Evolutionary conservation across 2,888 invertebrate genomes (phyloP).

Genomic region (Drosophila affinis): DNA sequence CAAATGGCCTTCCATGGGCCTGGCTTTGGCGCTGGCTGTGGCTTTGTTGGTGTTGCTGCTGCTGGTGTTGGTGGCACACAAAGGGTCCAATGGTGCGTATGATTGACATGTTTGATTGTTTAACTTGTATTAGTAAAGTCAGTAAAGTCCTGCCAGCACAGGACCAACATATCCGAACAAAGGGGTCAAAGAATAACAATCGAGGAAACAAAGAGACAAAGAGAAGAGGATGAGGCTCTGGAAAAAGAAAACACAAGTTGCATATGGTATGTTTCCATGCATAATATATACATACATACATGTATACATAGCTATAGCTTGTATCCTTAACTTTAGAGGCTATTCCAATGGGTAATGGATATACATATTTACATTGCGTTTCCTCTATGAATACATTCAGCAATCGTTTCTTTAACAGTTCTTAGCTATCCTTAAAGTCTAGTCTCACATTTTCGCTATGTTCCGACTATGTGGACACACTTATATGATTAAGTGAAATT

Average conservation of each 20-base stretch:
- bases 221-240: not conserved
- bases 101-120: slow-evolving; percentile 59
- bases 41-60: slow-evolving; percentile 1
- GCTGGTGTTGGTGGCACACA: slow-evolving; percentile 19
- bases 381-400: too few species aligned
- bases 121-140: slow-evolving; percentile 56
- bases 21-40: slow-evolving; percentile 2
- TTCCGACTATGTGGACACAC: not conserved
- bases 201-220: not conserved
- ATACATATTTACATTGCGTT: not conserved
- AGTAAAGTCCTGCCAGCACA: slow-evolving; percentile 25
- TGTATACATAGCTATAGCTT: too few species aligned
- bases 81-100: slow-evolving; percentile 60
- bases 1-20: slow-evolving; percentile 8
- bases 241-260: slow-evolving; percentile 1
- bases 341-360: not conserved
- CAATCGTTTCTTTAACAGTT: too few species aligned
- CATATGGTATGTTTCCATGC: not conserved
- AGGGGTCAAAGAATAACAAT: not conserved
- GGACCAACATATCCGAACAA: slow-evolving; percentile 1
- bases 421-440: not conserved
- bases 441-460: not conserved
- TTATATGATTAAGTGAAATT: slow-evolving; percentile 13
- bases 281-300: not conserved
- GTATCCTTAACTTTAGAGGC: too few species aligned